phyloP scores from a whole-genome alignment of 1,140 invertebrate genomes.

The Drosophila elegans region DNA sequence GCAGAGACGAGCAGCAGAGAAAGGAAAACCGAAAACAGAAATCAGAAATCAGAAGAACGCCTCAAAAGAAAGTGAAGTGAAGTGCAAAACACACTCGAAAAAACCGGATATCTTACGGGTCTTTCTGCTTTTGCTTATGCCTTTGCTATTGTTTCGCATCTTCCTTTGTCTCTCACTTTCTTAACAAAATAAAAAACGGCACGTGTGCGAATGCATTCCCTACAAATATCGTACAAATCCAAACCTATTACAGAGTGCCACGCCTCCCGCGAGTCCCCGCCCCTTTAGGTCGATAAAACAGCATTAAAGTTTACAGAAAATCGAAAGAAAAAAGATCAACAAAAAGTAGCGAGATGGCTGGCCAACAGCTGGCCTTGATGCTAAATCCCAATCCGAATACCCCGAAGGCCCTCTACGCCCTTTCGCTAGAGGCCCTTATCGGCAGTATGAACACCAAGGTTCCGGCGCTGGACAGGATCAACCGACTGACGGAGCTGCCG shows the following conservation, averaged over 20 bases:
- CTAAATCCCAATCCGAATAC: conserved; percentile 38
- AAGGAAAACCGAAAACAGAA: conserved; percentile 76
- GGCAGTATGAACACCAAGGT: conserved; percentile 65
- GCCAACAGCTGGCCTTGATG: conserved; percentile 53
- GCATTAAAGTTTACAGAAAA: background rate
- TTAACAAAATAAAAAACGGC: conserved; percentile 3
- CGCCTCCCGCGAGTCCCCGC: conserved; percentile 9
- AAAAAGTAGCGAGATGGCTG: conserved; percentile 52
- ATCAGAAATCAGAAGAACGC: conserved; percentile 54
- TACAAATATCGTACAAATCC: conserved; percentile 3
- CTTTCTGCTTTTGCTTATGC: conserved; percentile 12
- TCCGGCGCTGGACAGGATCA: conserved; percentile 61
- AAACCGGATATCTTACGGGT: conserved; percentile 3
- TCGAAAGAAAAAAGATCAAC: background rate
- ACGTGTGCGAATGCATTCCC: conserved; percentile 34
- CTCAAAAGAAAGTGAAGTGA: conserved; percentile 73
- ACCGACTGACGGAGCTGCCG: conserved; percentile 72
- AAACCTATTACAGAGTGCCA: conserved; percentile 60
- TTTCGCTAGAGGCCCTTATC: conserved; percentile 61
- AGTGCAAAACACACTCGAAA: conserved; percentile 18
- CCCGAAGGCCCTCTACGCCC: conserved; percentile 59
- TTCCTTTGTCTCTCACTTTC: conserved; percentile 2
- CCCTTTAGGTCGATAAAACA: background rate
- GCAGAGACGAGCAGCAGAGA: conserved; percentile 46
- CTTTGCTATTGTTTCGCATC: background rate